Percentiles rank a stretch among this genome's conserved stretches.
Conservation (phyloP, 2,888 invertebrate genomes). For the Parasteatoda lunata region DNA sequence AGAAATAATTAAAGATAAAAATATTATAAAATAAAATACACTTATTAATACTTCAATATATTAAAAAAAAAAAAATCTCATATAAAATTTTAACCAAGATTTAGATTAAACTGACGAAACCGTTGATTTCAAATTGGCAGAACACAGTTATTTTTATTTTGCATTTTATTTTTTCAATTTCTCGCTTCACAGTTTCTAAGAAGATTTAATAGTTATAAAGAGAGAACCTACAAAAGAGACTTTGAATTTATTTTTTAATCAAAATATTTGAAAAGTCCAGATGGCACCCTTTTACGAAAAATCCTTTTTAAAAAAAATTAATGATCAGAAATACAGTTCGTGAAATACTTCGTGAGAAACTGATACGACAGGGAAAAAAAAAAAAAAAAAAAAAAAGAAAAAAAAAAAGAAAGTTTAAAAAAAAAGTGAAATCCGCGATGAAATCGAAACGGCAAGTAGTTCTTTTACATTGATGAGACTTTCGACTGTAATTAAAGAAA, state of each 20-base stretch:
- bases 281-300: slow-evolving; percentile 28
- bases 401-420: slow-evolving; percentile 27
- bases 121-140: no score
- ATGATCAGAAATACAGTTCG: background rate
- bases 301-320: background rate
- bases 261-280: slow-evolving; percentile 49
- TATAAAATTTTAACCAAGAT: no score
- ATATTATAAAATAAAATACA: no score
- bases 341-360: background rate
- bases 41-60: no score
- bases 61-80: no score
- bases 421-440: slow-evolving; percentile 48
- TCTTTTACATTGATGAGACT: slow-evolving; percentile 34
- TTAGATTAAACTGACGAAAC: no score
- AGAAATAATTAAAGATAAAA: no score
- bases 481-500: slow-evolving; percentile 53
- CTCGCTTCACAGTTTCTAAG: background rate
- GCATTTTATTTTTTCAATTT: no score
- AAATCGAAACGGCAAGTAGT: slow-evolving; percentile 55
- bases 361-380: background rate
- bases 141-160: no score
- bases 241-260: slow-evolving; percentile 32
- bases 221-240: background rate
- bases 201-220: slow-evolving; percentile 4
- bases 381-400: slow-evolving; percentile 46